phyloP scores from a whole-genome alignment of 2,113 vertebrate species.

The Gorsachius goisagi region DNA sequence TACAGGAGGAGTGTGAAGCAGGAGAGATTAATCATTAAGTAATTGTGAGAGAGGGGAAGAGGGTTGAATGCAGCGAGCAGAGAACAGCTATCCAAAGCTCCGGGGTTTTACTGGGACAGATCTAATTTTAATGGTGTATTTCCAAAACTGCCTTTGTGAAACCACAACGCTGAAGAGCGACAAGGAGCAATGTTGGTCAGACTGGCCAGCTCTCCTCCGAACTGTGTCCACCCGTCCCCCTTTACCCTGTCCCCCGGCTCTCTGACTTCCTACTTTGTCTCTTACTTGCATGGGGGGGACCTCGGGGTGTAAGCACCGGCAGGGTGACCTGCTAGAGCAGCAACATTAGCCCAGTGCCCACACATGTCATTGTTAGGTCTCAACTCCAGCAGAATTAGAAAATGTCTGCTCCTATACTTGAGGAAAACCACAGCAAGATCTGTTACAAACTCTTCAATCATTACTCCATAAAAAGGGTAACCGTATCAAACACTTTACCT shows the following conservation, averaged over 20 bases:
- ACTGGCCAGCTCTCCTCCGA: background rate
- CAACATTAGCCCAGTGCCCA: background rate
- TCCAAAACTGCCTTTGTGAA: background rate
- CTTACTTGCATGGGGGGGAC: background rate
- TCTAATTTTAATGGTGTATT: no score
- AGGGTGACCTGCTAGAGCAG: background rate
- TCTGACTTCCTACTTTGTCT: background rate
- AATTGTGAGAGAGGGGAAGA: background rate
- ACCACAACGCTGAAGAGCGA: fast-evolving
- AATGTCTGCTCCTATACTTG: background rate
- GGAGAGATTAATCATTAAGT: slow-evolving; percentile 12
- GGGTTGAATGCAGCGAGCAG: background rate
- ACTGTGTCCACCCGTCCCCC: background rate
- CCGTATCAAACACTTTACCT: background rate
- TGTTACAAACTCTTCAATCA: background rate
- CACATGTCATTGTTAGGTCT: background rate
- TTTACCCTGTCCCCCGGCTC: background rate
- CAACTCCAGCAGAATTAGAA: background rate
- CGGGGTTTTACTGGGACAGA: background rate
- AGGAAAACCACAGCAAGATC: background rate
- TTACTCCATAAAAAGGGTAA: background rate
- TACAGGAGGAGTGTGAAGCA: background rate
- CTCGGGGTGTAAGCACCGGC: background rate
- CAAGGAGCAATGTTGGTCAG: background rate
- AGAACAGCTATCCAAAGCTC: background rate